Conservation (phyloP, 2,888 invertebrate species). For the Cylloceria caligata region DNA sequence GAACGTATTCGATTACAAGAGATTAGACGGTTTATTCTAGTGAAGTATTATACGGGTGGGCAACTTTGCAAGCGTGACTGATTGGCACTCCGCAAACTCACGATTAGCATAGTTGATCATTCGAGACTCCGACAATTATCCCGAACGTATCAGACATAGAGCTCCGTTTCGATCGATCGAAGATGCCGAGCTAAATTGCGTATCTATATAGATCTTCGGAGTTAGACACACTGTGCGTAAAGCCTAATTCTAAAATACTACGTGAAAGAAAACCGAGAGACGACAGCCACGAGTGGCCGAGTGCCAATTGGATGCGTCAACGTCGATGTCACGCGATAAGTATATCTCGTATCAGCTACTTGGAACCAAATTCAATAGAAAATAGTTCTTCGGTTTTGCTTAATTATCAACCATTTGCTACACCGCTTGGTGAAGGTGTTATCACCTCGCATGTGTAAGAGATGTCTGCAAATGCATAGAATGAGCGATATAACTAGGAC, state of each 20-base stretch:
- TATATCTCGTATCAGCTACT: conserved; percentile 13
- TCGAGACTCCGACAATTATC: conserved; percentile 29
- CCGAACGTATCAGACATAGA: background rate
- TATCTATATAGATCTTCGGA: conserved; percentile 19
- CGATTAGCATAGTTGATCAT: conserved; percentile 42
- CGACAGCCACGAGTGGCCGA: conserved; percentile 69
- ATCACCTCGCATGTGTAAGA: conserved; percentile 46
- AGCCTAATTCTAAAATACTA: conserved; percentile 68
- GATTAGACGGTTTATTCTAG: conserved; percentile 52
- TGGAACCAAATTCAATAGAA: conserved; percentile 36
- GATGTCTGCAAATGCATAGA: background rate
- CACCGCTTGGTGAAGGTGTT: conserved; percentile 42
- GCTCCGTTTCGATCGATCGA: background rate
- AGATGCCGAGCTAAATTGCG: conserved; percentile 4
- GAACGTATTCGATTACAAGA: conserved; percentile 58
- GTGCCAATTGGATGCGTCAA: conserved; percentile 77
- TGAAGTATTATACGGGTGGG: conserved; percentile 2
- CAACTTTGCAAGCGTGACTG: conserved; percentile 40
- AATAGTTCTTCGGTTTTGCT: conserved; percentile 26
- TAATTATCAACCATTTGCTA: conserved; percentile 42
- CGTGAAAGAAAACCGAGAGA: conserved; percentile 37
- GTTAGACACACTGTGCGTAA: conserved; percentile 58
- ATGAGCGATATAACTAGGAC: background rate
- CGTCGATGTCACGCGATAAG: conserved; percentile 57
- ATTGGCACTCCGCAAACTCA: conserved; percentile 32